Base-by-base conservation (phyloP, 2,113 vertebrate species). In the Dipodomys stephensi region DNA sequence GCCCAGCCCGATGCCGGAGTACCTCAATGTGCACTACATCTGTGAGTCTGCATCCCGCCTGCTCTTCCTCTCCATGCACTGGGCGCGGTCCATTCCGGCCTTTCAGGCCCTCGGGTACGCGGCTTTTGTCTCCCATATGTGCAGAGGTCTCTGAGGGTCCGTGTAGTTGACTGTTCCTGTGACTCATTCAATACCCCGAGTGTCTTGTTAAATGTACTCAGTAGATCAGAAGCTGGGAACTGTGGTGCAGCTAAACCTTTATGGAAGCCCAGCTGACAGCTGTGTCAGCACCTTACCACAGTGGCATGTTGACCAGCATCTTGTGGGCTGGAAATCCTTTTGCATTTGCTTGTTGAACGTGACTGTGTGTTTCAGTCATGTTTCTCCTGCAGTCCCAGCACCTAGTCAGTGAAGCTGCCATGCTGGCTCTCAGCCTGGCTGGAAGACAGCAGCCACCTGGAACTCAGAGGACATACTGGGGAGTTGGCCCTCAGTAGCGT, bases 61-160 rank as follows among this genome's bases (percentile, higher is more conserved):
- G 67, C 99, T 99, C 82, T 99, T 99, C 97, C 99, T 99, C 62
- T 99, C 99, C 92, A 99, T 99, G 99, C 99, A 99, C 98, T 99
- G 99, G 99, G 99, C 99, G 7, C 98, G 99, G 90, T 99, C 99
- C 93, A 99, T 99, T 93, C 99, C 99, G 72, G 99, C 99, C 71
- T 99, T 99, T 97, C 99, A 99, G 90, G 99, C 99, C 95, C 99
- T 99, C 27, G 99, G 99, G 99, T 99, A 97, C 99, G 98, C 96
- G 77, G 27, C 83, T 39, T 64, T 90, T 81, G 8, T 88, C 44
- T 62, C 6, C 91, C 30, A 6, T 23, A 16, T 71, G 7, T 44
- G 39, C 27, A 2, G 69, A 35, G n/a, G 71, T 57, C 44, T 39
- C 83, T 57, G 13, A 79, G 65, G 18, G 18, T 67, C 83, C 25